Base-by-base conservation (phyloP, 2,797 vertebrate species). In the Myotis daubentonii region DNA sequence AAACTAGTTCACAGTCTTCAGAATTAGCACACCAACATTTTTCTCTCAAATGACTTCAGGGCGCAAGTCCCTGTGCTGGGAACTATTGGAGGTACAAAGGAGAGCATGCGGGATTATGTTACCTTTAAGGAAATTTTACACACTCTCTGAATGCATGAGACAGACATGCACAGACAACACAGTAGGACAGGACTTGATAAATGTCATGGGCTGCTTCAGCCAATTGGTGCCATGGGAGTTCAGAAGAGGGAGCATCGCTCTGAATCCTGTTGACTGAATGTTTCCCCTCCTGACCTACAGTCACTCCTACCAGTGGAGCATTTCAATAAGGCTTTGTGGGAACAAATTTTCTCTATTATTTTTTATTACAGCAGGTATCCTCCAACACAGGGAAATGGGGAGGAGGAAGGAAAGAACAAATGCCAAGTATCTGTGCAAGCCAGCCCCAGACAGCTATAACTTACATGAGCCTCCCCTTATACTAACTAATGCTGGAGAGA, bases 301-400 rank as follows among this genome's bases (percentile, higher is more conserved):
- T 81, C 11, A 20, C 38, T 90, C 62, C 25, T 57, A 66, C 49
- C 62, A 41, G 30, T 13, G 23, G 49, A 95, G 38, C 62, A 81
- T 87, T 91, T 92, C 72, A 76, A n/a, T 94, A 66, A 88, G 47
- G 55, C 65, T 95, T 76, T 13, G 8, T 16, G 33, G 87, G 83
- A 89, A 28, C 80, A 92, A 89, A 71, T 74, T 36, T 57, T 79
- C 65, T 88, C 83, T 62, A 68, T 87, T 85, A 86, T 68, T 92
- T 95, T 93, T 95, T 93, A 90, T 92, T 65, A 81, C 38, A 62
- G 25, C 79, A 86, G 84, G 62, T 82, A 57, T 82, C 57, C 30
- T 85, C 36, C 36, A 72, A 33, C 80, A 44, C 74, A 15, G 19
- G 11, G 53, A 22, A 5, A 8, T 1, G 15, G 53, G 6, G 28